Conservation (phyloP, 2,888 invertebrate genomes). For the Callosobruchus maculatus region DNA sequence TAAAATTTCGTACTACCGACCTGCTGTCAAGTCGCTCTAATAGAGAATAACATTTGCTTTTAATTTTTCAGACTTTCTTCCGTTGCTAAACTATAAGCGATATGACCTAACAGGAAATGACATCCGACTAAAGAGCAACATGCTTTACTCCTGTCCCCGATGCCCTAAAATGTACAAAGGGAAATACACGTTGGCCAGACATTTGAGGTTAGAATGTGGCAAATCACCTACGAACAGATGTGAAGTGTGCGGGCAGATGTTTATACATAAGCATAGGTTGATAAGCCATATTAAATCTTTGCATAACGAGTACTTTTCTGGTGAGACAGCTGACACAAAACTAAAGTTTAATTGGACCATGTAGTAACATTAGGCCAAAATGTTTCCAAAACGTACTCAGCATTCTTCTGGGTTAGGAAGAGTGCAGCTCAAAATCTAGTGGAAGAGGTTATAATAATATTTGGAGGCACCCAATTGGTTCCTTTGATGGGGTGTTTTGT, state of each 20-base stretch:
- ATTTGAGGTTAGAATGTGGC: conserved; percentile 50
- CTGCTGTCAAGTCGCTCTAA: no score
- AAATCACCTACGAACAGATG: conserved; percentile 38
- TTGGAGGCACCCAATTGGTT: no score
- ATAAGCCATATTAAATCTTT: conserved; percentile 30
- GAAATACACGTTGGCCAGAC: conserved; percentile 41
- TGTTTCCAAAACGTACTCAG: not conserved
- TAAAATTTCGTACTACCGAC: no score
- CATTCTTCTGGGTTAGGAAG: no score
- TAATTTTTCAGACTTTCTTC: not conserved
- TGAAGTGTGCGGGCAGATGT: conserved; percentile 37
- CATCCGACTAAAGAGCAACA: conserved; percentile 20
- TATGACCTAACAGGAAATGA: conserved; percentile 14
- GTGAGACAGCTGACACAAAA: not conserved
- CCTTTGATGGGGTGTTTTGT: no score
- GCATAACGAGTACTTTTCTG: not conserved
- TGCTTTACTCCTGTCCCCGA: conserved; percentile 32
- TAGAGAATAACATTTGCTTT: not conserved
- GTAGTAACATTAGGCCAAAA: not conserved
- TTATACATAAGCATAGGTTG: conserved; percentile 39
- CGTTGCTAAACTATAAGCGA: conserved; percentile 1
- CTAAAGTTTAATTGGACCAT: not conserved
- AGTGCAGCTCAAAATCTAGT: no score
- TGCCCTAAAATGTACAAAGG: conserved; percentile 41
- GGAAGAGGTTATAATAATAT: no score